phyloP scores from a whole-genome alignment of 2,797 vertebrate genomes.

The Triplophysa yarkandensis region DNA sequence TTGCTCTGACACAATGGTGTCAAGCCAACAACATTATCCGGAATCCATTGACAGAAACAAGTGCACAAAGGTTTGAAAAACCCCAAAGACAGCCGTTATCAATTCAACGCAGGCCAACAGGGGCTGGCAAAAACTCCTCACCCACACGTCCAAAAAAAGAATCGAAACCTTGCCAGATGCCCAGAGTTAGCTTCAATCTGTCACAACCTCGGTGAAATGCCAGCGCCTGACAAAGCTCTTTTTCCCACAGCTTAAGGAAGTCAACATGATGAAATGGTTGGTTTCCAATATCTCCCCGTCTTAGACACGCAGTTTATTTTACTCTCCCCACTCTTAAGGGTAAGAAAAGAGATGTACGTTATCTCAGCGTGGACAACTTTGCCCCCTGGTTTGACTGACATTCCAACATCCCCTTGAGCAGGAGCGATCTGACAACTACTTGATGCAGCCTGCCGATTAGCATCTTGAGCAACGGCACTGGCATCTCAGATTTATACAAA shows the following conservation, averaged over 20 bases:
- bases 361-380: neutral
- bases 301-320: constrained; percentile 70
- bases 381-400: constrained; percentile 55
- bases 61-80: constrained; percentile 69
- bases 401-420: constrained; percentile 49
- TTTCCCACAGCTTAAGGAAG: constrained; percentile 77
- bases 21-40: constrained; percentile 43
- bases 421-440: constrained; percentile 52
- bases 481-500: neutral
- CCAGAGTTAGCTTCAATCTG: constrained; percentile 69
- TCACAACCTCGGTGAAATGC: constrained; percentile 78
- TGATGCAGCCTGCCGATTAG: constrained; percentile 60
- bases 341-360: constrained; percentile 68
- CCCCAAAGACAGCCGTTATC: constrained; percentile 69
- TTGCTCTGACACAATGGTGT: constrained; percentile 54
- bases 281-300: constrained; percentile 71
- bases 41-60: constrained; percentile 65
- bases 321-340: constrained; percentile 62
- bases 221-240: constrained; percentile 76
- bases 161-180: constrained; percentile 64
- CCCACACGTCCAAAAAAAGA: constrained; percentile 52
- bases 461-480: constrained; percentile 47
- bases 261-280: constrained; percentile 80
- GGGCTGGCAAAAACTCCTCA: constrained; percentile 47
- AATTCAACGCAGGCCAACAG: constrained; percentile 65